Conservation (phyloP, 2,888 invertebrate genomes). For the Lasioglossum zephyrum region DNA sequence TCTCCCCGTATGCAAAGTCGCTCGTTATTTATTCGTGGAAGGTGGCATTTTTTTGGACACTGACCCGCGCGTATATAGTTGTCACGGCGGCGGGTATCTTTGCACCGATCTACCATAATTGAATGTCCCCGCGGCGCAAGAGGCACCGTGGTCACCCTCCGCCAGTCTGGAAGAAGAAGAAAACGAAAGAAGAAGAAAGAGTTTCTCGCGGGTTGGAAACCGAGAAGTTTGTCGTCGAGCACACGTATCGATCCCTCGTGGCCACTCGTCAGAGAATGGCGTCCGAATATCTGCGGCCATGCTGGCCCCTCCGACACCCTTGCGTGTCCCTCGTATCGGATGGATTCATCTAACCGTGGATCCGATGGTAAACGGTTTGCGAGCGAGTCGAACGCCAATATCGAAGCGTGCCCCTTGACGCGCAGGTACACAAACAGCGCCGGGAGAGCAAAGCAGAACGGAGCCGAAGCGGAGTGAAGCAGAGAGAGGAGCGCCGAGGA, state of each 20-base stretch:
- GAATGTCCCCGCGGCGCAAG: conserved; percentile 75
- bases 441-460: background rate
- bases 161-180: background rate
- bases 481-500: background rate
- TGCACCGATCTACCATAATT: conserved; percentile 80
- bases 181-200: background rate
- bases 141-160: conserved; percentile 1
- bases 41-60: conserved; percentile 76
- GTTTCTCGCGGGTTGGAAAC: conserved; percentile 8
- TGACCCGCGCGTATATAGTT: conserved; percentile 79
- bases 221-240: conserved; percentile 11
- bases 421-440: conserved; percentile 53
- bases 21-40: conserved; percentile 75
- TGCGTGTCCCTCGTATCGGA: conserved; percentile 8
- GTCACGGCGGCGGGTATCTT: conserved; percentile 78
- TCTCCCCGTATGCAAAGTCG: conserved; percentile 64
- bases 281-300: conserved; percentile 5
- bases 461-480: background rate
- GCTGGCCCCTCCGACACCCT: background rate
- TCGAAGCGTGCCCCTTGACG: conserved; percentile 51
- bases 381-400: conserved; percentile 34
- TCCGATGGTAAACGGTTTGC: conserved; percentile 44
- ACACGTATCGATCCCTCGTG: conserved; percentile 2
- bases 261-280: conserved; percentile 4
- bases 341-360: conserved; percentile 33